phyloP scores from a whole-genome alignment of 2,113 vertebrate species.

The Nanorana parkeri region DNA sequence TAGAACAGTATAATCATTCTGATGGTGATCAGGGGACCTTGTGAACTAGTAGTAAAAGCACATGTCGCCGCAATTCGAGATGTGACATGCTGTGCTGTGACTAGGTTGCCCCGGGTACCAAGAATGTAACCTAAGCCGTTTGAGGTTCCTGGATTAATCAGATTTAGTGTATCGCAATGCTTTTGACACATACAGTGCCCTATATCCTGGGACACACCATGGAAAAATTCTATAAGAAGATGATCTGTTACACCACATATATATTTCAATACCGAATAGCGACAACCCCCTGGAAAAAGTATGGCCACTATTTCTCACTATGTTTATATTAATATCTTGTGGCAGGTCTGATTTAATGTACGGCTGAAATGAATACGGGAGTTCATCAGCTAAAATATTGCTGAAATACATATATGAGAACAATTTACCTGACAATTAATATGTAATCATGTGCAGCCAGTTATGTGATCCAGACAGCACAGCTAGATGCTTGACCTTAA shows the following conservation, averaged over 20 bases:
- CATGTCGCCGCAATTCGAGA: not conserved
- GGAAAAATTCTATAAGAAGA: slow-evolving; percentile 31
- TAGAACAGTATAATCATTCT: no score
- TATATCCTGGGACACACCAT: not conserved
- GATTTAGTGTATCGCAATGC: slow-evolving; percentile 29
- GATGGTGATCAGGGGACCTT: no score
- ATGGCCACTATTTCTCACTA: slow-evolving; percentile 45
- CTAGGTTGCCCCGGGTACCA: slow-evolving; percentile 13
- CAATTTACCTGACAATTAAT: no score
- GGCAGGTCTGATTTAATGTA: not conserved
- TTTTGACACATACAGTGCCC: slow-evolving; percentile 1
- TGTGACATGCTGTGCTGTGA: not conserved
- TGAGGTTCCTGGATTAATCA: slow-evolving; percentile 10
- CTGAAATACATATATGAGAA: no score
- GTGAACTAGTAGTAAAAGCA: not conserved
- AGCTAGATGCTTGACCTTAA: no score
- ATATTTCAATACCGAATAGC: slow-evolving; percentile 32
- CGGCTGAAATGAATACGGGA: not conserved
- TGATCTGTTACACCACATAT: slow-evolving; percentile 25
- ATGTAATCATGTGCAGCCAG: no score
- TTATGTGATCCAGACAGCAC: no score
- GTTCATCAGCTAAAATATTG: no score
- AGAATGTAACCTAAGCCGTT: not conserved
- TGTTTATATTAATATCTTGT: slow-evolving; percentile 48
- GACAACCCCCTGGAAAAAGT: not conserved